Evolutionary conservation across 2,113 vertebrate genomes (phyloP).

Genomic region (Argyrosomus japonicus): DNA sequence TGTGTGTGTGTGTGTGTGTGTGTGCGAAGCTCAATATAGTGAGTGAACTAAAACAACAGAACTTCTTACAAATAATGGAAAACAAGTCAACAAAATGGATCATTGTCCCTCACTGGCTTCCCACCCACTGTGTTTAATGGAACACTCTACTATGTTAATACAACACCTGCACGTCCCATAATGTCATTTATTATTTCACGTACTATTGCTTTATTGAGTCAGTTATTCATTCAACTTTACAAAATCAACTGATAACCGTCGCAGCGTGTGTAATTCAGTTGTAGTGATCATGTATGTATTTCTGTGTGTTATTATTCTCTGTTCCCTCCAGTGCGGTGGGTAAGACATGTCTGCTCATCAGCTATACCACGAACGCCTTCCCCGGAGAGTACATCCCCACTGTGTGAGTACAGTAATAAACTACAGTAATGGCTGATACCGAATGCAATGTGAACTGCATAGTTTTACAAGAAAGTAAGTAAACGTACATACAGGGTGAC

Average conservation of each 20-base stretch:
- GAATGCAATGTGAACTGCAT: neutral
- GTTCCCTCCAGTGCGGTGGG: conserved; percentile 70
- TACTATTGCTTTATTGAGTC: too few species aligned
- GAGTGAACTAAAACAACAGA: neutral
- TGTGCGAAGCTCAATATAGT: neutral
- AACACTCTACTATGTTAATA: too few species aligned
- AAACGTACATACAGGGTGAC: neutral
- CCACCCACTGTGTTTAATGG: too few species aligned
- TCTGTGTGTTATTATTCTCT: conserved; percentile 1
- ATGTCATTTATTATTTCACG: neutral
- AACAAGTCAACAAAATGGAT: neutral
- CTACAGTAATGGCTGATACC: neutral
- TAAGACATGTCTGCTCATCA: conserved; percentile 79
- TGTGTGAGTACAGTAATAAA: neutral
- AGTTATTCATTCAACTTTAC: too few species aligned
- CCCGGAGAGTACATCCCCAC: neutral
- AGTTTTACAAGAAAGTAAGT: neutral
- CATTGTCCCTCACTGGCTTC: too few species aligned
- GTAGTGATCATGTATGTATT: neutral
- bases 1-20: conserved; percentile 7
- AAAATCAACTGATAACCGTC: neutral
- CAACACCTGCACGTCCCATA: neutral
- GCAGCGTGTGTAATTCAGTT: neutral
- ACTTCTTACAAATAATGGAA: neutral
- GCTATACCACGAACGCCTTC: conserved; percentile 70